Percentiles rank a stretch among this genome's conserved stretches.
Conservation (phyloP, 2,113 vertebrate species). For the Petrocephalus microphthalmus region DNA sequence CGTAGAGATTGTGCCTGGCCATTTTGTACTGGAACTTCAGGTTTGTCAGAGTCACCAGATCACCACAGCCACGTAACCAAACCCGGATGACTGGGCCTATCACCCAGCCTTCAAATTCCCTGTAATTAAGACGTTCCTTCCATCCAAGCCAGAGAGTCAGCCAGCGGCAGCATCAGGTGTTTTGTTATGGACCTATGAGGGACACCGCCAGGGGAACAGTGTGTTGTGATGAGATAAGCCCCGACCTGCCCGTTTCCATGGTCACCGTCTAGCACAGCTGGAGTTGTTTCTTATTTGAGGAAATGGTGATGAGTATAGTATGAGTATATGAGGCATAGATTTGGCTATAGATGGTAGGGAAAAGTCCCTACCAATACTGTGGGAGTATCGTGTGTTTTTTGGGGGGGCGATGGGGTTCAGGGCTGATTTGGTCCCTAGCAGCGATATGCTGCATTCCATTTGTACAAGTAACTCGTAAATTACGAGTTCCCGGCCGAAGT, state of each 20-base stretch:
- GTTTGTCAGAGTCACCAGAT: neutral
- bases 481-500: too few species aligned
- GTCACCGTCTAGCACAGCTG: neutral
- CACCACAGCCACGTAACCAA: neutral
- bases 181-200: neutral
- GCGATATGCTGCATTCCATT: too few species aligned
- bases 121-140: neutral
- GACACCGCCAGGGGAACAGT: neutral
- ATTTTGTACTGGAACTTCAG: neutral
- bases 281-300: neutral
- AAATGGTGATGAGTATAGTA: neutral
- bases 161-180: neutral
- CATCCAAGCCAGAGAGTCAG: neutral
- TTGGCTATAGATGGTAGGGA: neutral
- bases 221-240: neutral
- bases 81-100: neutral
- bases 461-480: too few species aligned
- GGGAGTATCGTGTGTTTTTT: neutral
- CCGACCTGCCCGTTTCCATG: slow-evolving; percentile 17
- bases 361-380: neutral
- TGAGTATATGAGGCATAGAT: neutral
- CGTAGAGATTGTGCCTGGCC: neutral
- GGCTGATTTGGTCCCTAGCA: neutral
- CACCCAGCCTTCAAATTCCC: neutral
- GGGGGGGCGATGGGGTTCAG: too few species aligned